Percentiles rank a stretch among this genome's conserved stretches.
phyloP scores from a whole-genome alignment of 2,888 invertebrate species.

The Alviniconcha strummeri region DNA sequence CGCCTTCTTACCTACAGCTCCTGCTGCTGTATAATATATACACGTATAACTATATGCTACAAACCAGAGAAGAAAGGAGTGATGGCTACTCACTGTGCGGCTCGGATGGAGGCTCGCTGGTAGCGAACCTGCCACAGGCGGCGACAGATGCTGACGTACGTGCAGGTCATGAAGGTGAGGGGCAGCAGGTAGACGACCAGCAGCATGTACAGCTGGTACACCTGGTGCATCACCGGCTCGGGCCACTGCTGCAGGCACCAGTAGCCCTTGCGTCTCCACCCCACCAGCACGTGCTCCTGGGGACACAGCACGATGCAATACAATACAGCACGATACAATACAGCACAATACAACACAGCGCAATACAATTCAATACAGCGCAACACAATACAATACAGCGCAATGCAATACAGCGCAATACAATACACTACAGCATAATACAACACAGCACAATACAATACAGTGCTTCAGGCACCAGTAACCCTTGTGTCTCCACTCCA shows the following conservation, averaged over 20 bases:
- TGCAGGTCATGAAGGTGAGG: conserved; percentile 80
- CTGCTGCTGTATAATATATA: too few species aligned
- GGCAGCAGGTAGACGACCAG: conserved; percentile 80
- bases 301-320: background rate
- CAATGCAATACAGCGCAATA: too few species aligned
- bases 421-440: too few species aligned
- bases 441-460: too few species aligned
- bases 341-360: too few species aligned
- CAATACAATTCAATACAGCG: too few species aligned
- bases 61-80: background rate
- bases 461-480: too few species aligned
- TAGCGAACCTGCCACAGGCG: conserved; percentile 70
- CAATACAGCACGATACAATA: too few species aligned
- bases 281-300: conserved; percentile 49
- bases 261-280: conserved; percentile 63
- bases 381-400: too few species aligned
- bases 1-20: too few species aligned
- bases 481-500: too few species aligned
- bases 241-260: conserved; percentile 79
- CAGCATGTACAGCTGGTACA: conserved; percentile 81
- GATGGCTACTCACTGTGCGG: conserved; percentile 28
- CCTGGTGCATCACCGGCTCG: conserved; percentile 46
- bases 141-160: conserved; percentile 81
- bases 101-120: conserved; percentile 36
- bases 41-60: background rate